Evolutionary conservation across 2,888 invertebrate genomes (phyloP), one percentile per base, ranked within the genome.

Genomic region (Trichopoda pennipes): DNA sequence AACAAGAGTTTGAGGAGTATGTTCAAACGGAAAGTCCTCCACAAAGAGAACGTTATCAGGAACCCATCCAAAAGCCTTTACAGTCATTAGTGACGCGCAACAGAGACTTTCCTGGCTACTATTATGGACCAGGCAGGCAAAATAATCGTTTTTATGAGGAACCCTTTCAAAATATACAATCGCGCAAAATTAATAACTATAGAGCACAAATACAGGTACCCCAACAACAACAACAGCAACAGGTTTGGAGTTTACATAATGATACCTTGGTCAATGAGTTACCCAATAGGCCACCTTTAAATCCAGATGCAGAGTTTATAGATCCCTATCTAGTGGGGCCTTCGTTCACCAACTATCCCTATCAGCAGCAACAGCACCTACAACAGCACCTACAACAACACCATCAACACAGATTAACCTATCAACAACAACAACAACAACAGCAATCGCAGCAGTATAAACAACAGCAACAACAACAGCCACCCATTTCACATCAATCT

Each of bases 241-340:
- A 85, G 17, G 23, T 86, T 0, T 87, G 87, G 87, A 93, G 75
- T 92, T 92, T 89, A 91, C 92, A 88, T 89, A 92, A 87, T 88
- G 91, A 96, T 87, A 94, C 94, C 0, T 91, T 93, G 12, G 94
- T 96, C 0, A 96, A 96, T 91, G 93, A 93, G 68, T 92, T 92
- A n/a, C 95, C 95, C 16, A 86, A 88, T 64, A 80, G 87, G 7
- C 91, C 94, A 38, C 91, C 93, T 1, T 91, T 94, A 49, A 94
- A 96, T 87, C 94, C 94, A 0, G 93, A 94, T 80, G 94, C 94
- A 81, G 94, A 95, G 86, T 92, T 91, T 83, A 91, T 93, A 28
- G 92, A 92, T 28, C 92, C 92, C 0, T 89, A 91, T 55, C 85
- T 86, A 35, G 78, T 77, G 4, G 73, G 69, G 10, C 72, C 80